Evolutionary conservation across 2,113 vertebrate genomes (phyloP).

Genomic region (Platichthys stellatus): DNA sequence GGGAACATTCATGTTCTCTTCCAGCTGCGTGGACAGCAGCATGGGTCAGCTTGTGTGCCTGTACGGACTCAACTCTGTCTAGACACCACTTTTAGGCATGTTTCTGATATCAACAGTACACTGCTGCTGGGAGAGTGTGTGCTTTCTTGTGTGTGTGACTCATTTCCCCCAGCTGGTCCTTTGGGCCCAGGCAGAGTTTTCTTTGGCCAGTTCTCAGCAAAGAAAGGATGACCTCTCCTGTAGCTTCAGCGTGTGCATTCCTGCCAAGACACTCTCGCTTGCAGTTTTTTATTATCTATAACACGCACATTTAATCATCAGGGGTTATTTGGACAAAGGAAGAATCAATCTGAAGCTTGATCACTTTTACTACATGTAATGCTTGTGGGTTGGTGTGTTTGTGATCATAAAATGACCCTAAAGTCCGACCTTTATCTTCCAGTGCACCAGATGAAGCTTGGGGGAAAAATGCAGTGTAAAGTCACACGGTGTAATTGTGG

Average conservation of each 20-base stretch:
- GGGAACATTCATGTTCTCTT: slow-evolving; percentile 14
- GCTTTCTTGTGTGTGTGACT: slow-evolving; percentile 39
- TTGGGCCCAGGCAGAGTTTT: slow-evolving; percentile 50
- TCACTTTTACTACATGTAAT: too few species aligned
- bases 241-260: background rate
- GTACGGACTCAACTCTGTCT: slow-evolving; percentile 27
- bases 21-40: slow-evolving; percentile 19
- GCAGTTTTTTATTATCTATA: slow-evolving; percentile 5
- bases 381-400: background rate
- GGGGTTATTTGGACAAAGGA: too few species aligned
- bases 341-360: too few species aligned
- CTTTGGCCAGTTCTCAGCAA: slow-evolving; percentile 46
- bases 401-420: background rate
- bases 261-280: slow-evolving; percentile 30
- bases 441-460: background rate
- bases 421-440: background rate
- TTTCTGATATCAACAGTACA: background rate
- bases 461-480: background rate
- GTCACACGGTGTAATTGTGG: background rate
- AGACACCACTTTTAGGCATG: slow-evolving; percentile 37
- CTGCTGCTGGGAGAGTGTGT: background rate
- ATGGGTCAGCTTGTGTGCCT: background rate
- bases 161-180: slow-evolving; percentile 67
- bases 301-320: background rate
- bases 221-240: slow-evolving; percentile 39